These are phyloP conservation scores for Vulpes vulpes DNA, from an alignment of 2,113 vertebrate species.

Conservation along the genomic window DNA sequence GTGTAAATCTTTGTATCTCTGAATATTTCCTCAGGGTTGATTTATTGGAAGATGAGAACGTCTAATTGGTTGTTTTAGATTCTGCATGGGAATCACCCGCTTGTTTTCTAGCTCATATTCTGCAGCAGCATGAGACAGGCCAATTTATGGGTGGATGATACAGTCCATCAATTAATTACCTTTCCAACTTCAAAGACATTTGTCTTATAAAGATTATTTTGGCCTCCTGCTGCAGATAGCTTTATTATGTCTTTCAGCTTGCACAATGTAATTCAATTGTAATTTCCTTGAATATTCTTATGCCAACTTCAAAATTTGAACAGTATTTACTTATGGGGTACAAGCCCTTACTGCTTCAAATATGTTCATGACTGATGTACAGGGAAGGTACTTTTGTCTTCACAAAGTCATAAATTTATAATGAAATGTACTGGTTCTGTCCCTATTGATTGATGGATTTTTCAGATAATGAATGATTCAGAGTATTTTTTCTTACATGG, in stretches of 20 bases:
- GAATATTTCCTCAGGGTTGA: conserved; percentile 5
- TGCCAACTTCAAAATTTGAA: conserved; percentile 5
- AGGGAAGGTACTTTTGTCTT: conserved; percentile 27
- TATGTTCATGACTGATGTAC: not conserved
- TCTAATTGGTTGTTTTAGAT: not conserved
- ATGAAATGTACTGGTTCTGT: conserved; percentile 15
- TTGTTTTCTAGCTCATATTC: not conserved
- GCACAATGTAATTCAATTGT: not conserved
- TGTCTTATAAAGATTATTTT: conserved; percentile 45
- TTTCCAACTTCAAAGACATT: conserved; percentile 3
- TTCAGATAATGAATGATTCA: conserved; percentile 26
- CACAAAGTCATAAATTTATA: not conserved
- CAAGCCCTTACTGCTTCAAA: not conserved
- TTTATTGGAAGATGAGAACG: not conserved
- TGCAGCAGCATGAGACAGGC: not conserved
- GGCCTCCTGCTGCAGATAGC: not conserved
- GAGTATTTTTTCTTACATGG: not conserved
- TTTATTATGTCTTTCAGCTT: conserved; percentile 49
- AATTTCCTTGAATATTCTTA: conserved; percentile 54
- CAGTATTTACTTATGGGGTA: conserved; percentile 25
- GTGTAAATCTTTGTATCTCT: conserved; percentile 6
- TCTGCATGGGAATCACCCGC: not conserved
- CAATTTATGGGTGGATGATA: not conserved
- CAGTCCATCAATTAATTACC: not conserved
- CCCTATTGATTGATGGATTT: conserved; percentile 14